phyloP scores from a whole-genome alignment of 2,888 invertebrate genomes.

The Lochmaea crataegi region DNA sequence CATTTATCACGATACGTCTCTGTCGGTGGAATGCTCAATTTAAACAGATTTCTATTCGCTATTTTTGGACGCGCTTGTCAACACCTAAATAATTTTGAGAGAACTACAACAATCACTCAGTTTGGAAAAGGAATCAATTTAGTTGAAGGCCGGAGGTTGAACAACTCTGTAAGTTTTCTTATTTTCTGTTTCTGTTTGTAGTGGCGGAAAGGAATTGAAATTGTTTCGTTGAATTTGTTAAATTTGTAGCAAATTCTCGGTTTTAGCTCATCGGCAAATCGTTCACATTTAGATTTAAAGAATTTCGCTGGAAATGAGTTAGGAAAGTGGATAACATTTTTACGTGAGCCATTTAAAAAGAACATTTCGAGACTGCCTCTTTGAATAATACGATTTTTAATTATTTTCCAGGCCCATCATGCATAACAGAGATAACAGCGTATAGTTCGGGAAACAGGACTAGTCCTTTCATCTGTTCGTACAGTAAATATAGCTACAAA shows the following conservation, averaged over 20 bases:
- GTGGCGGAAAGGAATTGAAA: conserved; percentile 23
- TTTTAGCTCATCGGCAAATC: conserved; percentile 12
- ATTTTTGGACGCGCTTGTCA: conserved; percentile 48
- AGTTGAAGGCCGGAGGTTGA: conserved; percentile 29
- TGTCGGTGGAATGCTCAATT: conserved; percentile 40
- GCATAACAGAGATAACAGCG: too few species aligned
- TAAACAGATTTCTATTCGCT: conserved; percentile 46
- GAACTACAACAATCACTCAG: conserved; percentile 48
- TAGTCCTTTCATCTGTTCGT: too few species aligned
- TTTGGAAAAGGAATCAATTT: conserved; percentile 47
- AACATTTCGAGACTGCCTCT: too few species aligned
- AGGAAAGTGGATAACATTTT: background rate
- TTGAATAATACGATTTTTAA: too few species aligned
- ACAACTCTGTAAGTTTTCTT: conserved; percentile 22
- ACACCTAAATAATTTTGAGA: conserved; percentile 49
- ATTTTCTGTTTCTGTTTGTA: conserved; percentile 23
- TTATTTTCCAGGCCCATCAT: too few species aligned
- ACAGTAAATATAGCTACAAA: too few species aligned
- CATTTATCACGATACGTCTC: conserved; percentile 27
- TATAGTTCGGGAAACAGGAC: too few species aligned
- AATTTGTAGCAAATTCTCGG: conserved; percentile 17
- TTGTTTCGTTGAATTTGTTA: conserved; percentile 34
- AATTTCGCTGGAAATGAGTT: conserved; percentile 6
- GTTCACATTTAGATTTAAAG: conserved; percentile 9
- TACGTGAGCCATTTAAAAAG: too few species aligned